Base-by-base conservation (phyloP, 2,888 invertebrate species). In the Lucinisca nassula region DNA sequence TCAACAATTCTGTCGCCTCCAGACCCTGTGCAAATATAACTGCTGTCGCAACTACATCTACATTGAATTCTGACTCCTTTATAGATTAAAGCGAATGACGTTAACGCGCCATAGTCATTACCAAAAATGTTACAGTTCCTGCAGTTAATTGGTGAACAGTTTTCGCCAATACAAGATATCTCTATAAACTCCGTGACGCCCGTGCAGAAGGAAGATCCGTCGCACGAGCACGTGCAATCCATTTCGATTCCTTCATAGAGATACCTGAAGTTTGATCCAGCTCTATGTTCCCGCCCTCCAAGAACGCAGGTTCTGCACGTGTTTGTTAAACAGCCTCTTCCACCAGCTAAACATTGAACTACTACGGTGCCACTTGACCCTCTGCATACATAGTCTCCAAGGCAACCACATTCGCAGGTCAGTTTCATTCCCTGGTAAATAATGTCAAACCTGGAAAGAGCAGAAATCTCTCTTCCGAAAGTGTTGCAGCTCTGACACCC, bases 371-470 rank as follows among this genome's bases (percentile, higher is more conserved):
- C 79, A 0, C 82, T 58, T 0, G 78, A 73, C 8, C 85, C 88
- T 21, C 45, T 67, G 67, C 92, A 92, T 21, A 86, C 32, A 79
- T 89, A 92, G 27, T 84, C 81, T 1, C 90, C 88, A 38, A 93
- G 92, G 72, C 94, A 94, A 27, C 83, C 76, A 82, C 95, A 94
- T 67, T 91, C 81, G 70, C 95, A 95, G 17, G 92, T 87, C 73
- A 93, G 91, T 70, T 92, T 90, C 32, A 91, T 80, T 10, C 94
- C 94, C 51, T 88, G 70, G 49, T 92, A 94, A 55, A 92, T 82
- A 32, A 90, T 88, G 10, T 90, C 84, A 79, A 94, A 94, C 10
- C 82, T 73, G 0, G 92, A 79, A 30, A 92, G 91, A 0, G 93
- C 90, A 14, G 82, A n/a, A 77, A 89, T 92, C 8, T 85, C 81